Conservation (phyloP, 2,888 invertebrate species). For the Caenorhabditis sp. region DNA sequence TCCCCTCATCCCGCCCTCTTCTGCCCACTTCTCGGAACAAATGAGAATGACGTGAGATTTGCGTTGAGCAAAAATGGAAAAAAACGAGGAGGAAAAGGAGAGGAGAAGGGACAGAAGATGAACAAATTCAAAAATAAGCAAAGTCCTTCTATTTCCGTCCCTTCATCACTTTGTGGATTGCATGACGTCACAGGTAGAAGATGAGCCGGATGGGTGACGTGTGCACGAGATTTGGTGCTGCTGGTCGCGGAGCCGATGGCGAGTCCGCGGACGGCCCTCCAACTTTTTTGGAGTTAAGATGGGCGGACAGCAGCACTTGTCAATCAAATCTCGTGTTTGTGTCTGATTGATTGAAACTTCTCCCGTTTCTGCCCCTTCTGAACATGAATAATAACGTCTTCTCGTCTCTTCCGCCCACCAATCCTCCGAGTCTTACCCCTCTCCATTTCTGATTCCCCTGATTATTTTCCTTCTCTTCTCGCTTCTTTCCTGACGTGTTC, state of each 20-base stretch:
- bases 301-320: not conserved
- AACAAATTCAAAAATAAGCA: constrained; percentile 55
- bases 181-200: constrained; percentile 47
- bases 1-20: constrained; percentile 6
- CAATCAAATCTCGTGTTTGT: constrained; percentile 11
- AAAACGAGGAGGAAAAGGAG: too few species aligned
- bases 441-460: not conserved
- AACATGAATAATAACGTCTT: not conserved
- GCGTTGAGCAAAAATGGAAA: constrained; percentile 21
- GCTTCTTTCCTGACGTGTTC: constrained; percentile 4
- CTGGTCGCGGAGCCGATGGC: not conserved
- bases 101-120: constrained; percentile 20
- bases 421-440: not conserved
- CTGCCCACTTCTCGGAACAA: constrained; percentile 7
- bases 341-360: constrained; percentile 6
- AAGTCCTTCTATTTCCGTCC: constrained; percentile 32
- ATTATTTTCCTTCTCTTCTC: not conserved
- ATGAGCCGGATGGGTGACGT: constrained; percentile 34
- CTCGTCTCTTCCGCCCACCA: not conserved
- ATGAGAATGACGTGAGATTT: constrained; percentile 50
- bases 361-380: not conserved
- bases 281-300: constrained; percentile 1
- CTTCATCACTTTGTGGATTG: constrained; percentile 43
- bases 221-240: constrained; percentile 28
- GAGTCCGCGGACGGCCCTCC: not conserved